Base-by-base conservation (phyloP, 2,113 vertebrate genomes). In the Monarcha castaneiventris region DNA sequence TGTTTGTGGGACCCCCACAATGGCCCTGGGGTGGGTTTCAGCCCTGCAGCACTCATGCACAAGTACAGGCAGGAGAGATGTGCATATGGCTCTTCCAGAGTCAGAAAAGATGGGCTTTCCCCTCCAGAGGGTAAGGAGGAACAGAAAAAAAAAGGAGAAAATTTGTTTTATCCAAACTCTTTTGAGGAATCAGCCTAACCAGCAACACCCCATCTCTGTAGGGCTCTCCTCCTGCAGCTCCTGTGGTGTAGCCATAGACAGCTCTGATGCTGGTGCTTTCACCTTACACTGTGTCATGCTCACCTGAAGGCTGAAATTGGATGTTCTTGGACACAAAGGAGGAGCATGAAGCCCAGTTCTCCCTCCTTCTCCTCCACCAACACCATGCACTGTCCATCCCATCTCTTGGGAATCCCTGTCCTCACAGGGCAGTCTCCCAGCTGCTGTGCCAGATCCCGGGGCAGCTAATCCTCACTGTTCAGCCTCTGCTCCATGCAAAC, bases 371-470 rank as follows among this genome's bases (percentile, higher is more conserved):
- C 23, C 52, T 67, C 68, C 3, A 5, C 16, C 48, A 63, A 11
- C 1, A 1, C 55, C 0, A 0, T 62, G 55, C 12, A 7, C 12
- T 35, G 6, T 62, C n/a, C 3, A 3, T n/a, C 37, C 22, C n/a
- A 5, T 10, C 26, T 73, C 48, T 51, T 14, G 17, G 39, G 44
- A 37, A 75, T 49, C 30, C 32, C 7, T 22, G 16, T 35, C 43
- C 51, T 78, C 35, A 15, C 30, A 51, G 41, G 32, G 8, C 3
- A 2, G 32, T 23, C 33, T 87, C 30, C 19, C 81, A 71, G 27
- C 52, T 69, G 29, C 41, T 2, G 0, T 21, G 9, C 12, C 2
- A 2, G 33, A n/a, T 49, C 46, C 83, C 67, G 27, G 22, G 26
- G 7, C 37, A 71, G n/a, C 13, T 58, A 30, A 66, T 76, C 20